Base-by-base conservation (phyloP, 2,113 vertebrate species). In the Gadus macrocephalus region DNA sequence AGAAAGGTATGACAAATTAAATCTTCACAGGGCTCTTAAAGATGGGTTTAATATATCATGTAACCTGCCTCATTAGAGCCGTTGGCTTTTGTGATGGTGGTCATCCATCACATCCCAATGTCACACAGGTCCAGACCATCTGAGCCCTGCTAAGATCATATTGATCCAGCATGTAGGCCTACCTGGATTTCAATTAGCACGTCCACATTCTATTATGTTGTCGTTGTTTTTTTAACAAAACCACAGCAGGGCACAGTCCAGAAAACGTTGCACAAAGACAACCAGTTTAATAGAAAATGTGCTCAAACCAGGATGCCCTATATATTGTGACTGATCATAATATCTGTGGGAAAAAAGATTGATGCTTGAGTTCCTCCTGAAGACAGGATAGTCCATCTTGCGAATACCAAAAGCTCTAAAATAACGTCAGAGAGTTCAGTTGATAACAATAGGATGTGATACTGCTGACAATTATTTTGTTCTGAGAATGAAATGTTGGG, bases 211-310 rank as follows among this genome's bases (percentile, higher is more conserved):
- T 53, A 59, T 64, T 56, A 35, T 35, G 42, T 64, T 74, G 25
- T 31, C 28, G 27, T 38, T 56, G 53, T 64, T 27, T 64, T 68
- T 20, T 69, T 27, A 31, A n/a, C 59, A 35, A 42, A 70, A 69
- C 60, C 71, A 55, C 72, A 58, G 53, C 12, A 17, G n/a, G 31
- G 38, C 53, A 67, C 49, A 67, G 59, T 20, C 62, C 25, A 58
- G 67, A 64, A 59, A 67, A 53, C 60, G 64, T 64, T 69, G 55
- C 67, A 55, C 31, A 66, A 66, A 71, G 67, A 67, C 64, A 72
- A 60, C 53, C 63, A 61, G 9, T 82, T 71, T 66, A 73, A 78
- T 66, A 59, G 73, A 75, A 78, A 61, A 49, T 70, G 73, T 70
- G 73, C 68, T 80, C 12, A 70, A 67, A 68, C 42, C 61, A 64